Conservation (phyloP, 1,140 invertebrate genomes). For the Zophobas atratus region DNA sequence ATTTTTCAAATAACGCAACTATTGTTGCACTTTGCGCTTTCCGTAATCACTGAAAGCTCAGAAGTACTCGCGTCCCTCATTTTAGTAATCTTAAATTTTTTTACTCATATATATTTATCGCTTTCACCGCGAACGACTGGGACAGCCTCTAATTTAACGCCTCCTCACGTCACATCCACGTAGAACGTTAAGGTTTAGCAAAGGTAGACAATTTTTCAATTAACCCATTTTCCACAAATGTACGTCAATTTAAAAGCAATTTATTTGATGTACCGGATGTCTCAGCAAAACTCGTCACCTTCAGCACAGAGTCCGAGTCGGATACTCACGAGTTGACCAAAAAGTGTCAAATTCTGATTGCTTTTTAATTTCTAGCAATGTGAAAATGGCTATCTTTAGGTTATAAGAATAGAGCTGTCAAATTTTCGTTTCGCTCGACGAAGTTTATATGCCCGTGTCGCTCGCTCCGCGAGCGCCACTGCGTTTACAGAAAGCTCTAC, state of each 20-base stretch:
- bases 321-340: no score
- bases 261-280: background rate
- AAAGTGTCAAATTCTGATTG: no score
- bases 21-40: background rate
- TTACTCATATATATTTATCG: constrained; percentile 1
- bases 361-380: no score
- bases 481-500: no score
- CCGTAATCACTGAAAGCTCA: background rate
- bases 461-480: no score
- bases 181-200: constrained; percentile 11
- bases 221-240: constrained; percentile 31
- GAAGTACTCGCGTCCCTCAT: background rate
- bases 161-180: constrained; percentile 27
- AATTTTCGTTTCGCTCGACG: no score
- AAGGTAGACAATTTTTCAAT: constrained; percentile 34
- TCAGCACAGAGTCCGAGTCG: no score
- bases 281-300: background rate
- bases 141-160: constrained; percentile 31
- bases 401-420: no score
- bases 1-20: constrained; percentile 21
- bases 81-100: background rate
- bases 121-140: constrained; percentile 32
- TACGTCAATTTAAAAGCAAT: constrained; percentile 5
- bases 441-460: no score
- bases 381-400: no score